phyloP scores from a whole-genome alignment of 2,113 vertebrate genomes.

The Dicentrarchus labrax region DNA sequence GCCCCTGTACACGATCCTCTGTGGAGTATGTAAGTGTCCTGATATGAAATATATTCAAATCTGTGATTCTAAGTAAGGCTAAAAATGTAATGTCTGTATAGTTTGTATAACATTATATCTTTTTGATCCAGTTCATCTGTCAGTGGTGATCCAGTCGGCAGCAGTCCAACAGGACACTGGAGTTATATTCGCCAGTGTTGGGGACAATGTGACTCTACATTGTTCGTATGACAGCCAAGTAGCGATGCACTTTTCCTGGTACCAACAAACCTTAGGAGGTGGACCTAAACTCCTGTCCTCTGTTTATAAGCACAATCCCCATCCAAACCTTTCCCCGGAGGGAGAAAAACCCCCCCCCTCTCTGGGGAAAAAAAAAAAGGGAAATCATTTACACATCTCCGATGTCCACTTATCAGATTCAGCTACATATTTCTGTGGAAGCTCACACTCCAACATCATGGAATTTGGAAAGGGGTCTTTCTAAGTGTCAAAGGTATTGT shows the following conservation, averaged over 20 bases:
- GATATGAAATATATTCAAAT: background rate
- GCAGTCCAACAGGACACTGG: slow-evolving; percentile 51
- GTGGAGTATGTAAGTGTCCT: slow-evolving; percentile 51
- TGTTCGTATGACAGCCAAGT: slow-evolving; percentile 61
- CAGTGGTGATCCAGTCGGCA: slow-evolving; percentile 8
- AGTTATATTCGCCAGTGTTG: slow-evolving; percentile 22
- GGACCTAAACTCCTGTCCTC: slow-evolving; percentile 63
- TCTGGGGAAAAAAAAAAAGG: too few species aligned
- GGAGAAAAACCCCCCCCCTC: background rate
- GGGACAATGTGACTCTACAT: slow-evolving; percentile 64
- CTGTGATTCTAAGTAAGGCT: background rate
- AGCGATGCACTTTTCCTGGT: slow-evolving; percentile 79
- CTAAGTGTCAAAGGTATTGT: too few species aligned
- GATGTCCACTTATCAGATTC: too few species aligned
- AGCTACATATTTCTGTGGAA: too few species aligned
- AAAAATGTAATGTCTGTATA: background rate
- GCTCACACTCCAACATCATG: too few species aligned
- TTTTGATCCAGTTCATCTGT: slow-evolving; percentile 24
- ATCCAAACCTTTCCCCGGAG: too few species aligned
- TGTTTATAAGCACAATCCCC: slow-evolving; percentile 67
- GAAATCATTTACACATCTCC: too few species aligned
- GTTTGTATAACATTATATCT: background rate
- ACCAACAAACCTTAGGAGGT: slow-evolving; percentile 59
- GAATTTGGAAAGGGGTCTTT: too few species aligned
- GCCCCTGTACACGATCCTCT: slow-evolving; percentile 24